phyloP scores from a whole-genome alignment of 2,888 invertebrate genomes.

The Crioceris asparagi region DNA sequence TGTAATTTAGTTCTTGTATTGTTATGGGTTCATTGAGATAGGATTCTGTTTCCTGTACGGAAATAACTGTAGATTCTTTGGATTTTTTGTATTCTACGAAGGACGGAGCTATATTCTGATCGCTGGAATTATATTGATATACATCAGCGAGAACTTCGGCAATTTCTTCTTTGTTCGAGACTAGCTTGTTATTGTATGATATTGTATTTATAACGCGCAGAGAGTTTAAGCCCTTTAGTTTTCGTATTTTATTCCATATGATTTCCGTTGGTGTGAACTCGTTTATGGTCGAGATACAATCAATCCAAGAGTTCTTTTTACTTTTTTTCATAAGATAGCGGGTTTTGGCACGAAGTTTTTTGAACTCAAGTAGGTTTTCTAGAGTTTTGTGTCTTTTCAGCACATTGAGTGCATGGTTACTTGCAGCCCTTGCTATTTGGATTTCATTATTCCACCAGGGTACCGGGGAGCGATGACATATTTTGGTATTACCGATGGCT shows the following conservation, averaged over 20 bases:
- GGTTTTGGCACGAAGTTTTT: conserved; percentile 3
- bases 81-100: neutral
- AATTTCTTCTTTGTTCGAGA: neutral
- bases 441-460: conserved; percentile 6
- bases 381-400: conserved; percentile 3
- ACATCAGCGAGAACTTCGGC: neutral
- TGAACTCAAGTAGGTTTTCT: conserved; percentile 3
- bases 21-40: neutral
- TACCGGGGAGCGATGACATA: too few species aligned
- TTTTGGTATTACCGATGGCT: too few species aligned
- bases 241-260: conserved; percentile 3
- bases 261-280: neutral
- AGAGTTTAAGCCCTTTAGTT: neutral
- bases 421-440: neutral
- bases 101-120: neutral
- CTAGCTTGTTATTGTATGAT: neutral
- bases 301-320: neutral
- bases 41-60: neutral
- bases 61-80: neutral
- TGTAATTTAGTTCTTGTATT: neutral
- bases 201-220: neutral
- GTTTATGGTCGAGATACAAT: conserved; percentile 2
- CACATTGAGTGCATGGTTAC: conserved; percentile 3
- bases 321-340: conserved; percentile 1
- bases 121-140: neutral